Conservation (phyloP, 2,797 vertebrate genomes). For the Halcyon leucocephala region DNA sequence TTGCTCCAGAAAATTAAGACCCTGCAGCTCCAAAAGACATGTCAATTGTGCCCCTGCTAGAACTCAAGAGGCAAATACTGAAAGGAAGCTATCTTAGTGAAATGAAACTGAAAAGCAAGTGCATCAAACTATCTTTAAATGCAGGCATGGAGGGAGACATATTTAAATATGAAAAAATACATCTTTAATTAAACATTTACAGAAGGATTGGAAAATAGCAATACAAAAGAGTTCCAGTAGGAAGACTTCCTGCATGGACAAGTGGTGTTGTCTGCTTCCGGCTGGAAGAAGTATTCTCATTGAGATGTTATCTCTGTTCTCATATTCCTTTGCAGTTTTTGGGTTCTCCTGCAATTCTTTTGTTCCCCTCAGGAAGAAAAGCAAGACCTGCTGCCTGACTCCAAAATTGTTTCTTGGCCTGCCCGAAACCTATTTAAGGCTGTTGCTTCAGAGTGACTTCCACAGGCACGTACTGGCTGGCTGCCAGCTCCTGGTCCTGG, state of each 20-base stretch:
- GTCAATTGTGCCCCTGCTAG: conserved; percentile 77
- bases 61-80: conserved; percentile 85
- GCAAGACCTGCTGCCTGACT: neutral
- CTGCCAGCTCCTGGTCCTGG: neutral
- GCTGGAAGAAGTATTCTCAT: too few species aligned
- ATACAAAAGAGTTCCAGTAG: neutral
- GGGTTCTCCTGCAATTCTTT: neutral
- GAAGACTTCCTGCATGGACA: neutral
- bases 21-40: conserved; percentile 59
- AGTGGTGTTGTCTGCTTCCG: neutral
- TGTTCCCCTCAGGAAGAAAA: rapidly evolving
- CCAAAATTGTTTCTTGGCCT: neutral
- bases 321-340: neutral
- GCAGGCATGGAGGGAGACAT: neutral
- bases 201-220: neutral
- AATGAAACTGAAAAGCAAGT: neutral
- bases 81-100: conserved; percentile 57
- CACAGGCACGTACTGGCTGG: neutral
- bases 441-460: neutral
- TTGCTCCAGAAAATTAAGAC: conserved; percentile 36
- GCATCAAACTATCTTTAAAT: neutral
- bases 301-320: neutral
- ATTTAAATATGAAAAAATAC: neutral
- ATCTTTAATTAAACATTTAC: neutral
- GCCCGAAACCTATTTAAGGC: neutral